Evolutionary conservation across 2,113 vertebrate genomes (phyloP).

Genomic region (Tricholaema leucomelas): DNA sequence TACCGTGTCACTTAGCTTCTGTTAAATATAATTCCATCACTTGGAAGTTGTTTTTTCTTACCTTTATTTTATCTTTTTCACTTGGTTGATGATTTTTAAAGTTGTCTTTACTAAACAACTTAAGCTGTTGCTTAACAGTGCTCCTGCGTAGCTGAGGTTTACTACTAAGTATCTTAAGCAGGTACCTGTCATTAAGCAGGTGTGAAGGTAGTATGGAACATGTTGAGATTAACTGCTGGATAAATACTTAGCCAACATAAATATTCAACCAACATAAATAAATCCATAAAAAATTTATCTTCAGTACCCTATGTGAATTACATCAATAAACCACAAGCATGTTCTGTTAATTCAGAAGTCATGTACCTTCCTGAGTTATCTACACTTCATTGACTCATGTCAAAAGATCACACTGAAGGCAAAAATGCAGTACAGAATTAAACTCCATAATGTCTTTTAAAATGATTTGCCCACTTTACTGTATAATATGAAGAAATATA

Average conservation of each 20-base stretch:
- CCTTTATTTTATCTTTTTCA: neutral
- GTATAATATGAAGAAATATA: neutral
- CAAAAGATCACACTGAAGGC: neutral
- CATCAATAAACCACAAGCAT: neutral
- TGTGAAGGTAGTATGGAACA: neutral
- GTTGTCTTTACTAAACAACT: neutral
- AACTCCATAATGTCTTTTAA: neutral
- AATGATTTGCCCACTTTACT: neutral
- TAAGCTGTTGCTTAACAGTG: neutral
- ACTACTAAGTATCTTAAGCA: neutral
- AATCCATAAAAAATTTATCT: neutral
- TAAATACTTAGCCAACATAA: neutral
- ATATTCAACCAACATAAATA: neutral
- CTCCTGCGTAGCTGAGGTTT: neutral
- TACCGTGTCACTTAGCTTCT: neutral
- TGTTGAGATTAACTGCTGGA: neutral
- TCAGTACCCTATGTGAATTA: neutral
- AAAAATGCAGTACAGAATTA: neutral
- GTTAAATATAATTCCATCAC: neutral
- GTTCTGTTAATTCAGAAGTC: neutral
- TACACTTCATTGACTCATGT: neutral
- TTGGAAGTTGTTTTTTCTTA: neutral
- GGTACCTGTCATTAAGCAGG: neutral
- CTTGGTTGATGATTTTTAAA: neutral
- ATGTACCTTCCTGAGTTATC: neutral